Base-by-base conservation (phyloP, 2,888 invertebrate species). In the Blastobasis lacticolella region DNA sequence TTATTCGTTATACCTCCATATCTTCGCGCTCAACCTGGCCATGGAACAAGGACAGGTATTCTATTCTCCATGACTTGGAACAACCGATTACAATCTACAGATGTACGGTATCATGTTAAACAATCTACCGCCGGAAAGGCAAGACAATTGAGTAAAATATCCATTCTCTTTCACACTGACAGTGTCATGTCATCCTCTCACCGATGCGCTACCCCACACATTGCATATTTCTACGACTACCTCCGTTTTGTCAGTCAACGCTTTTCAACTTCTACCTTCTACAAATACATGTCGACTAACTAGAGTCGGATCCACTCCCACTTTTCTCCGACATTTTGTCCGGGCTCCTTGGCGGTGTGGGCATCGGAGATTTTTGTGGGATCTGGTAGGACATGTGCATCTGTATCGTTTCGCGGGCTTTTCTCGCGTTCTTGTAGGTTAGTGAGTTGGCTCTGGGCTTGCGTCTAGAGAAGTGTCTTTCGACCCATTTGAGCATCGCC, bases 401-500 rank as follows among this genome's bases (percentile, higher is more conserved):
- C 56, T 93, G 93, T 36, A 95, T 92, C 0, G 92, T 92, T 56
- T 92, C 92, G n/a, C 90, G 89, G 0, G 86, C 75, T 56, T 90
- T 91, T 10, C 91, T 85, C n/a, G 91, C 90, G 55, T 81, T 82
- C 59, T 81, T 89, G 72, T 90, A 91, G 0, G 91, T 91, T 40
- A 92, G 75, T 0, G 93, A 93, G 73, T 93, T 93, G 49, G 92
- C 91, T 37, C 93, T 82, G 0, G 95, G 95, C 75, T 94, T 94
- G 66, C 95, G 92, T 43, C 92, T 90, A 61, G 93, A 93, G 72
- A 95, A 91, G 73, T 96, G 95, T 10, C 95, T 88, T 67, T 96
- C 96, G 1, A 96, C 94, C 96, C 96, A 97, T 70, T 95, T 95
- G 49, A 97, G 88, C 92, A 97, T 93, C 0, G 95, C 95, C 50